Percentiles rank a stretch among this genome's conserved stretches.
These are phyloP conservation scores for Choristoneura fumiferana DNA, from an alignment of 1,140 invertebrate genomes.

Conservation along the genomic window DNA sequence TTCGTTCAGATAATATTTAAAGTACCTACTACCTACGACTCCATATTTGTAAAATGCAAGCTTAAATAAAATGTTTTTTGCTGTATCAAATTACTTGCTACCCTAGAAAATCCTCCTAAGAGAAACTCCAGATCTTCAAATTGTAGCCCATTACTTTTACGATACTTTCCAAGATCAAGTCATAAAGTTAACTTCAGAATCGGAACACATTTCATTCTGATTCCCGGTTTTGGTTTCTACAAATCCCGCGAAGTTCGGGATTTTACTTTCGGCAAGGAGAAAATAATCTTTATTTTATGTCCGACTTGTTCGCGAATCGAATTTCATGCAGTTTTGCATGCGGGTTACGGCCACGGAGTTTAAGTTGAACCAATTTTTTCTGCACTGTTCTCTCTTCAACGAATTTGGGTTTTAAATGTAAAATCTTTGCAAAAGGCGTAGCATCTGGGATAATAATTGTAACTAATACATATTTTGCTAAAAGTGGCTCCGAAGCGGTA, in stretches of 20 bases:
- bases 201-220: slow-evolving; percentile 16
- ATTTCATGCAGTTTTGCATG: slow-evolving; percentile 27
- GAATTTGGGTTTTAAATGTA: background rate
- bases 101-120: background rate
- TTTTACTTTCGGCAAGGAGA: slow-evolving; percentile 6
- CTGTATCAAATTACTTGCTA: background rate
- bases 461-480: too few relatives aligned
- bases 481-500: too few relatives aligned
- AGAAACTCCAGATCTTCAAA: background rate
- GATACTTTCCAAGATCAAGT: slow-evolving; percentile 14
- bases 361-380: slow-evolving; percentile 11
- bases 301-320: slow-evolving; percentile 22
- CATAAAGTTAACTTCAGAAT: slow-evolving; percentile 5
- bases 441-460: background rate
- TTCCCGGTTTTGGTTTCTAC: slow-evolving; percentile 10
- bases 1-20: too few relatives aligned
- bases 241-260: background rate
- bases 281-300: slow-evolving; percentile 1
- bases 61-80: background rate
- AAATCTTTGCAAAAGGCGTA: background rate
- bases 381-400: background rate
- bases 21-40: too few relatives aligned
- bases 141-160: slow-evolving; percentile 10
- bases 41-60: too few relatives aligned
- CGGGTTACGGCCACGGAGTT: slow-evolving; percentile 27